phyloP scores from a whole-genome alignment of 2,888 invertebrate species.

The Flexamia atlantica region DNA sequence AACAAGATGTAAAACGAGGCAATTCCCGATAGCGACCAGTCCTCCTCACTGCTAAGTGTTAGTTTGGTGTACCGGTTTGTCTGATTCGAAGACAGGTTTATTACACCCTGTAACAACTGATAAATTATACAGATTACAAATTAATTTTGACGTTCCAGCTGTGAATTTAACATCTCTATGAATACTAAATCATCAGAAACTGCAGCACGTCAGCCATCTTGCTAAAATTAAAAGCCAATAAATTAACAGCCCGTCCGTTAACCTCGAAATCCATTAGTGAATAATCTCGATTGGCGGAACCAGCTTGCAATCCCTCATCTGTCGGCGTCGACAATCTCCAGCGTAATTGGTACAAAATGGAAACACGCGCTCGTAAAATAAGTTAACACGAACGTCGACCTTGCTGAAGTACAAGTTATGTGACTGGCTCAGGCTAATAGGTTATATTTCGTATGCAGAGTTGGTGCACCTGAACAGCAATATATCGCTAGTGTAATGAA shows the following conservation, averaged over 20 bases:
- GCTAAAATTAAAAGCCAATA: neutral
- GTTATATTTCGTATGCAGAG: conserved; percentile 40
- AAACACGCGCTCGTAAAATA: neutral
- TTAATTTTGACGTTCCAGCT: too few relatives aligned
- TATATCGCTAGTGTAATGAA: conserved; percentile 24
- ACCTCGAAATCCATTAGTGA: neutral
- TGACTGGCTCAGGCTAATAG: conserved; percentile 4
- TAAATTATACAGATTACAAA: too few relatives aligned
- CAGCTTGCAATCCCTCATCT: neutral
- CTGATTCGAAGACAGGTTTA: too few relatives aligned
- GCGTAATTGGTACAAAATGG: neutral
- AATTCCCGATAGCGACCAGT: too few relatives aligned
- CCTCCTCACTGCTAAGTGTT: too few relatives aligned
- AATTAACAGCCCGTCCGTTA: neutral
- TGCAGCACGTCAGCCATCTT: too few relatives aligned
- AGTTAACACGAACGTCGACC: neutral
- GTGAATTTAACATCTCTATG: too few relatives aligned
- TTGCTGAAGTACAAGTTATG: neutral
- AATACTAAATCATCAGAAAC: too few relatives aligned
- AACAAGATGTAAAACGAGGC: too few relatives aligned
- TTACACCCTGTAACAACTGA: too few relatives aligned
- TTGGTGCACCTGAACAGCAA: neutral
- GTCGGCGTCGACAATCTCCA: neutral
- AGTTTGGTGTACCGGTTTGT: neutral
- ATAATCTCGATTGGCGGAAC: neutral